Evolutionary conservation across 2,888 invertebrate species (phyloP).

Genomic region (Vesta saturnalis): DNA sequence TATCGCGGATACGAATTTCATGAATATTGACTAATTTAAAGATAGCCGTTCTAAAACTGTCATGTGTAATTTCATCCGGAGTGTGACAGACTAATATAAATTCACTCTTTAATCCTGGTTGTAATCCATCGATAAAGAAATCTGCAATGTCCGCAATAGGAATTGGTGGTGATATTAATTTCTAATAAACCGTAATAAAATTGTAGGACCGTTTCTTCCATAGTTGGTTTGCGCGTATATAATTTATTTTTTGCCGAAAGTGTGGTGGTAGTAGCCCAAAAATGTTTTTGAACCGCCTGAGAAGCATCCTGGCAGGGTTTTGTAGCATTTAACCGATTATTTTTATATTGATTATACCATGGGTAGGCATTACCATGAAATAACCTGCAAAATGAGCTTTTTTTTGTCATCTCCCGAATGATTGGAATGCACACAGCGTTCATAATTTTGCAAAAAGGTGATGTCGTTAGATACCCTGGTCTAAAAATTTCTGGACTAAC

Average conservation of each 20-base stretch:
- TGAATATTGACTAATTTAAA: not conserved
- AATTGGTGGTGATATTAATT: not conserved
- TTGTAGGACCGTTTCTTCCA: not conserved
- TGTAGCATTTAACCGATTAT: not conserved
- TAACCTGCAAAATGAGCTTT: not conserved
- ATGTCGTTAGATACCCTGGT: not conserved
- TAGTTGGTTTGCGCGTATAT: not conserved
- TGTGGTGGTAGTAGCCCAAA: not conserved
- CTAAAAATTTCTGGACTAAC: not conserved
- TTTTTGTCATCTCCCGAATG: not conserved
- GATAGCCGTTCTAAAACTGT: not conserved
- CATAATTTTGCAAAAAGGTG: not conserved
- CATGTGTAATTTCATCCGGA: not conserved
- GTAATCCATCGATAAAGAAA: not conserved
- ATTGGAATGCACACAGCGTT: not conserved
- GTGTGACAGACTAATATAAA: not conserved
- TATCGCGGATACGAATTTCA: not conserved
- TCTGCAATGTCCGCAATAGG: not conserved
- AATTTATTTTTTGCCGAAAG: not conserved
- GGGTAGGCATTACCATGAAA: not conserved
- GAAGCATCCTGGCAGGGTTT: not conserved
- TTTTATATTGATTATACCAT: not conserved
- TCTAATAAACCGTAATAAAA: not conserved
- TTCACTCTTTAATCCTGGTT: not conserved
- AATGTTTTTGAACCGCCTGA: not conserved